Evolutionary conservation across 2,113 vertebrate genomes (phyloP).

Genomic region (Pardalotus punctatus): DNA sequence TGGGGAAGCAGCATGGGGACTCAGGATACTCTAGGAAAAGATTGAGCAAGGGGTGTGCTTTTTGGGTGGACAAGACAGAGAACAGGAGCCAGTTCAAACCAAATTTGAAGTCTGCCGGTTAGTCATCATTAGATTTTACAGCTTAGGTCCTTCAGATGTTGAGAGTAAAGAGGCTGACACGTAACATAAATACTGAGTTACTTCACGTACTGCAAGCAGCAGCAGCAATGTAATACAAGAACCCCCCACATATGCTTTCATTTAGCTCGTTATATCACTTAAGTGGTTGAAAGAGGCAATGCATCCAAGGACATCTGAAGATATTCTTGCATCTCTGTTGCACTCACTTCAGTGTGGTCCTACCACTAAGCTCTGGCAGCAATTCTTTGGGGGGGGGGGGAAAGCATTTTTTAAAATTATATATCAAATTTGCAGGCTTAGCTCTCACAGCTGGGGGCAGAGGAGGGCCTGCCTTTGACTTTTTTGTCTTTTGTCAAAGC

Average conservation of each 20-base stretch:
- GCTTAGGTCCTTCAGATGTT: background rate
- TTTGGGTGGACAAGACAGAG: background rate
- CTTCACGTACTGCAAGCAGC: background rate
- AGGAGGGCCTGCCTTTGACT: background rate
- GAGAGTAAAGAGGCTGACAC: background rate
- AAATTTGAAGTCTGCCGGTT: background rate
- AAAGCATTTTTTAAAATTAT: background rate
- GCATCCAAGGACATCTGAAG: background rate
- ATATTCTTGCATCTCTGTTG: background rate
- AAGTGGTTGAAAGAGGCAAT: background rate
- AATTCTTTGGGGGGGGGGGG: background rate
- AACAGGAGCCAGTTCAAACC: background rate
- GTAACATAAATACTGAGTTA: background rate
- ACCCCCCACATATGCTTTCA: background rate
- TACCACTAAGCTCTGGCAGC: constrained; percentile 23
- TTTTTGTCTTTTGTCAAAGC: background rate
- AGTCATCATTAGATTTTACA: background rate
- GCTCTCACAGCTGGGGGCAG: constrained; percentile 5
- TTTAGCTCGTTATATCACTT: background rate
- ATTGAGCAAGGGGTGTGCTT: background rate
- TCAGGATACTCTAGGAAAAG: background rate
- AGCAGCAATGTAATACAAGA: background rate
- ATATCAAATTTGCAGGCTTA: background rate
- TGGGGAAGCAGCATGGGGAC: background rate
- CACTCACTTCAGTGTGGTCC: constrained; percentile 40